Conservation (phyloP, 2,797 vertebrate genomes). For the Phyllotis vaccarum region DNA sequence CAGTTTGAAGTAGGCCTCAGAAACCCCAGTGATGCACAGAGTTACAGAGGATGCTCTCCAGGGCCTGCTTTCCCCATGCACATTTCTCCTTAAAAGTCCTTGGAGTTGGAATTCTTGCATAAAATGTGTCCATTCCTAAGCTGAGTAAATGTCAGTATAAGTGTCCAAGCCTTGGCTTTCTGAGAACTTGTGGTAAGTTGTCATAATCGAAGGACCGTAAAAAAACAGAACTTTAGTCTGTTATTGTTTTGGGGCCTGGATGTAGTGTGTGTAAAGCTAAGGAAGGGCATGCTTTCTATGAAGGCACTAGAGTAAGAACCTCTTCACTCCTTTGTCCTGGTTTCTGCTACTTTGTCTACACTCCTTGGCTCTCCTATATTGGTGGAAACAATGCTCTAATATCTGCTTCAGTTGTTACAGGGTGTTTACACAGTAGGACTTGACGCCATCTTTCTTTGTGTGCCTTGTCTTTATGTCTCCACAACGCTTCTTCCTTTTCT, state of each 20-base stretch:
- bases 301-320: not conserved
- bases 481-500: not conserved
- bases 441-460: not conserved
- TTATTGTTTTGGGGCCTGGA: not conserved
- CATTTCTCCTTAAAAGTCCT: not conserved
- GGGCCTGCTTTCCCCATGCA: not conserved
- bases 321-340: not conserved
- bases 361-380: not conserved
- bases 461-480: not conserved
- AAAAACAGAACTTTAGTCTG: not conserved
- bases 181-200: not conserved
- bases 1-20: accelerated
- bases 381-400: not conserved
- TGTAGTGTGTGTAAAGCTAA: not conserved
- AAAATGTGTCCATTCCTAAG: not conserved
- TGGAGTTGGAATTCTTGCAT: not conserved
- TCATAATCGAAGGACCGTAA: not conserved
- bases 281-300: not conserved
- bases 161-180: not conserved
- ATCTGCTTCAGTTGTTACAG: not conserved
- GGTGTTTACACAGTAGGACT: accelerated
- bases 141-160: not conserved
- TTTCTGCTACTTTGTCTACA: not conserved
- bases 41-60: not conserved
- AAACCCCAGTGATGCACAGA: not conserved